Percentiles rank a stretch among this genome's conserved stretches.
Evolutionary conservation across 2,888 invertebrate species (phyloP).

Genomic region (Agonopterix heracliana): DNA sequence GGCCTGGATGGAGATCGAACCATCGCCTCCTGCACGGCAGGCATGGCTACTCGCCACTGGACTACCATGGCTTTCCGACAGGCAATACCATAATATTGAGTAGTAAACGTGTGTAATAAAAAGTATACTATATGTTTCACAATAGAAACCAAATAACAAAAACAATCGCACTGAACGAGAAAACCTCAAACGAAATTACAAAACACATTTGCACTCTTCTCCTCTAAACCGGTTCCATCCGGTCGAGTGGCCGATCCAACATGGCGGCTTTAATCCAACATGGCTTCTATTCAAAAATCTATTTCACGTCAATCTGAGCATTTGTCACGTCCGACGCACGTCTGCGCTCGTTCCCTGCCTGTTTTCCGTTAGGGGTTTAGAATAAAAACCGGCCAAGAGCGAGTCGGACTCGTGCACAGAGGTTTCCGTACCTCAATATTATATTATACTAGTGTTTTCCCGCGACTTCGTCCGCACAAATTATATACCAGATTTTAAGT

Average conservation of each 20-base stretch:
- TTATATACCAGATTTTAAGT: no score
- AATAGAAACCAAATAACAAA: not conserved
- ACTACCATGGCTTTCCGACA: no score
- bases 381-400: not conserved
- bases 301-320: conserved; percentile 71
- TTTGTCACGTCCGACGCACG: conserved; percentile 41
- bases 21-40: no score
- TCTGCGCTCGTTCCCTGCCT: not conserved
- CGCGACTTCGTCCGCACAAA: no score
- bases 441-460: no score
- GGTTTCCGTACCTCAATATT: no score
- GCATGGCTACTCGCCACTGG: no score
- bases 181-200: conserved; percentile 29
- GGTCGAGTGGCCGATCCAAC: conserved; percentile 43
- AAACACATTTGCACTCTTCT: conserved; percentile 32
- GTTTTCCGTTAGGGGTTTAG: not conserved
- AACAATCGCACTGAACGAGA: not conserved
- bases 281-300: conserved; percentile 49
- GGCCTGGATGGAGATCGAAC: no score
- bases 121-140: not conserved
- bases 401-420: no score
- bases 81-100: no score
- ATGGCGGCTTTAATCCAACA: conserved; percentile 24
- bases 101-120: no score
- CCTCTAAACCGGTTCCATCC: conserved; percentile 18